These are phyloP conservation scores for Thecophora atra DNA, from an alignment of 2,888 invertebrate genomes.

Conservation along the genomic window DNA sequence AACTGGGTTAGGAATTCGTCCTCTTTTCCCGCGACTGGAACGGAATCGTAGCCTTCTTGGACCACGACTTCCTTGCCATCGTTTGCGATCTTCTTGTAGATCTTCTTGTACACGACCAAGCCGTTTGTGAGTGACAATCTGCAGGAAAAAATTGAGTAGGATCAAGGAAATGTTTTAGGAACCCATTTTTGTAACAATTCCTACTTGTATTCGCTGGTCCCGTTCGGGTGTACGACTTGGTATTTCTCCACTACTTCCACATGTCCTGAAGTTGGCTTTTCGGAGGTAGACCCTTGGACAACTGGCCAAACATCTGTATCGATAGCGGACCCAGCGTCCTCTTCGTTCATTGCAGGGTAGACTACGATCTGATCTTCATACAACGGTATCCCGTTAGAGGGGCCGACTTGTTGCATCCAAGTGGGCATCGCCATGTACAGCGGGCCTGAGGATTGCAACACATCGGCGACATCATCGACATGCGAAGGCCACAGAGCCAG, in stretches of 20 bases:
- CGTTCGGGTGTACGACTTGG: conserved; percentile 53
- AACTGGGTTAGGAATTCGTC: conserved; percentile 50
- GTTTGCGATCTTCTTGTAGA: conserved; percentile 50
- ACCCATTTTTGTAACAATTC: neutral
- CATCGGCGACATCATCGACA: conserved; percentile 49
- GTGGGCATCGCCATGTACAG: neutral
- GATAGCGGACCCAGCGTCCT: conserved; percentile 42
- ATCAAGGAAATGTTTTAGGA: neutral
- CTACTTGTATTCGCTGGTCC: conserved; percentile 57
- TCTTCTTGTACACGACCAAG: conserved; percentile 54
- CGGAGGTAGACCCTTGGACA: conserved; percentile 23
- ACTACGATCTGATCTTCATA: conserved; percentile 55
- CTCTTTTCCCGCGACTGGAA: conserved; percentile 49
- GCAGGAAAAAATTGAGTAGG: neutral
- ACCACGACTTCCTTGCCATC: conserved; percentile 50
- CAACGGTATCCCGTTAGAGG: conserved; percentile 43
- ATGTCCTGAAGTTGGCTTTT: conserved; percentile 16
- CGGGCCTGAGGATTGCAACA: conserved; percentile 41
- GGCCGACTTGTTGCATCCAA: conserved; percentile 5
- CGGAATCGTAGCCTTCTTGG: conserved; percentile 56
- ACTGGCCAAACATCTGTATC: neutral
- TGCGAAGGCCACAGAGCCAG: conserved; percentile 58
- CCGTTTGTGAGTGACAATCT: conserved; percentile 58
- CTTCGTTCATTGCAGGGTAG: conserved; percentile 53
- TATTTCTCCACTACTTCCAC: conserved; percentile 55